phyloP scores from a whole-genome alignment of 2,797 vertebrate species.

The Dryobates pubescens region DNA sequence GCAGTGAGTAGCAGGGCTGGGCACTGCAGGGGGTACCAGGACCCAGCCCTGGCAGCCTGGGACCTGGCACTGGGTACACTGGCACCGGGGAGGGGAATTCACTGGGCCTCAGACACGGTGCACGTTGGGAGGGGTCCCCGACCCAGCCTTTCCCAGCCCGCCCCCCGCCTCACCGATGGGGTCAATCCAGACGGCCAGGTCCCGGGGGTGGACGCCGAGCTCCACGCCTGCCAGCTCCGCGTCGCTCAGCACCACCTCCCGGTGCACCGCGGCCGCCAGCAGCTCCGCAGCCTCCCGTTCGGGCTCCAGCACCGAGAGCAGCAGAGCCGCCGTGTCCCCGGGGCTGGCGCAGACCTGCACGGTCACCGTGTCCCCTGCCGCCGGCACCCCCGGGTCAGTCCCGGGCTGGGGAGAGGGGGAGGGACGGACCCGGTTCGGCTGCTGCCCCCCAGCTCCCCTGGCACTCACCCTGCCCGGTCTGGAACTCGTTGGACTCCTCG shows the following conservation, averaged over 20 bases:
- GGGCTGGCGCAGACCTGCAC: slow-evolving; percentile 46
- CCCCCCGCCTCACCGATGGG: slow-evolving; percentile 54
- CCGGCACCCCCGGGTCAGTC: not conserved
- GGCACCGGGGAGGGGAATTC: too few species aligned
- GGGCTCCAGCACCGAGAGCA: slow-evolving; percentile 37
- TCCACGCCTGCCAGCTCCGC: not conserved
- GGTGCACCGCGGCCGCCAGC: not conserved
- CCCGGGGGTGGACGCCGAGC: not conserved
- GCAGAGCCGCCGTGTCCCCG: slow-evolving; percentile 6
- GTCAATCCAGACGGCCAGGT: slow-evolving; percentile 63
- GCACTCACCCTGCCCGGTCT: slow-evolving; percentile 63
- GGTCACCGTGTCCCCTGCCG: slow-evolving; percentile 49
- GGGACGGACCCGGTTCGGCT: not conserved
- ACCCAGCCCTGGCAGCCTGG: too few species aligned
- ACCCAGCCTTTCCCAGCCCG: too few species aligned
- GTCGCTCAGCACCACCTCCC: slow-evolving; percentile 1
- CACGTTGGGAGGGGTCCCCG: too few species aligned
- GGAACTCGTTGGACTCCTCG: slow-evolving; percentile 73
- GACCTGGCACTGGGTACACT: too few species aligned
- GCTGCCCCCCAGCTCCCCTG: not conserved
- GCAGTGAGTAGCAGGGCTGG: too few species aligned
- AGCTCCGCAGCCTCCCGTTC: slow-evolving; percentile 23
- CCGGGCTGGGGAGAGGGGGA: too few species aligned
- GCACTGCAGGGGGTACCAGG: too few species aligned
- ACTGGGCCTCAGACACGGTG: too few species aligned